Conservation (phyloP, 1,140 invertebrate species). For the Pinna nobilis region DNA sequence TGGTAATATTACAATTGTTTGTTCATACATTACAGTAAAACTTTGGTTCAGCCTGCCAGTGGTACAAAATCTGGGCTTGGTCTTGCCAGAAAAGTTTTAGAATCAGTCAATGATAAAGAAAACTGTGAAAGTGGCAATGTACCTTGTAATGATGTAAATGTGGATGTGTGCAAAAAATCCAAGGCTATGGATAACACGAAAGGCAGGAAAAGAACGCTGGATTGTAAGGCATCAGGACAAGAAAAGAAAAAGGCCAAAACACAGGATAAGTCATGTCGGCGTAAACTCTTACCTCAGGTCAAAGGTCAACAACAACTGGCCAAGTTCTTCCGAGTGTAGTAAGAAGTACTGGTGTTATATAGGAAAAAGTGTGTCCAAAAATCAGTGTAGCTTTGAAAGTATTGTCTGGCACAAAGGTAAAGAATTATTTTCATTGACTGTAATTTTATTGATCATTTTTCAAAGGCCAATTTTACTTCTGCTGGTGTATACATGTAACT, state of each 20-base stretch:
- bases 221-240: conserved; percentile 25
- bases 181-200: not conserved
- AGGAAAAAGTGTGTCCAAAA: too few relatives aligned
- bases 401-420: too few relatives aligned
- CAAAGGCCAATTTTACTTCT: too few relatives aligned
- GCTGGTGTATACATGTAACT: too few relatives aligned
- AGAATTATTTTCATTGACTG: too few relatives aligned
- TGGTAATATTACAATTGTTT: not conserved
- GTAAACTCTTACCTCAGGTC: conserved; percentile 55
- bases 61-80: conserved; percentile 27
- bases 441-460: too few relatives aligned
- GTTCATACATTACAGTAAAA: conserved; percentile 47
- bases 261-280: conserved; percentile 48
- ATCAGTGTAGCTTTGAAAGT: too few relatives aligned
- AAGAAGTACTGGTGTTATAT: too few relatives aligned
- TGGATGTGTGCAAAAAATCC: conserved; percentile 14
- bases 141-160: not conserved
- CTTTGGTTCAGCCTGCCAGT: conserved; percentile 44
- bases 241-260: conserved; percentile 47
- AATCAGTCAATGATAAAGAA: conserved; percentile 33
- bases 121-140: not conserved
- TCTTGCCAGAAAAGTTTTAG: conserved; percentile 31
- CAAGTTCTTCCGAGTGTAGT: conserved; percentile 52
- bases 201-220: conserved; percentile 33
- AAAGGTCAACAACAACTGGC: conserved; percentile 56